These are phyloP conservation scores for Apoda limacodes DNA, from an alignment of 2,888 invertebrate species.

Conservation along the genomic window DNA sequence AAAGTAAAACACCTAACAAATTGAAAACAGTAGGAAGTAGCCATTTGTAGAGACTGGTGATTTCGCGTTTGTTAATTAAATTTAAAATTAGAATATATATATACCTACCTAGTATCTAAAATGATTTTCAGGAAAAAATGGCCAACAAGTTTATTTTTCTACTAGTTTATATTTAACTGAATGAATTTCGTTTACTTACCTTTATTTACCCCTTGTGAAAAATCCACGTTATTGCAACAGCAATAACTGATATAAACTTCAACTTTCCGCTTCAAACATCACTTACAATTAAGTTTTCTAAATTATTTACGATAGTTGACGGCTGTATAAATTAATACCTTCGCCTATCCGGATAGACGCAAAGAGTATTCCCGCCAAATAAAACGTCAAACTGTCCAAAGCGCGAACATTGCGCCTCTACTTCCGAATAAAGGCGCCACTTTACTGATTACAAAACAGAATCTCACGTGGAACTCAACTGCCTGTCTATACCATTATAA, in stretches of 20 bases:
- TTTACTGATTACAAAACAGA: slow-evolving; percentile 66
- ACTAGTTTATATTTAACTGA: too few species aligned
- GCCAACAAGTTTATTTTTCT: too few species aligned
- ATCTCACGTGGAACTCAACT: slow-evolving; percentile 61
- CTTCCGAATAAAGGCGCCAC: slow-evolving; percentile 59
- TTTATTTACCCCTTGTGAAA: slow-evolving; percentile 27
- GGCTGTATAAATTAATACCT: slow-evolving; percentile 27
- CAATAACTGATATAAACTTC: slow-evolving; percentile 57
- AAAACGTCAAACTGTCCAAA: slow-evolving; percentile 63
- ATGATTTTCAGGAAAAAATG: too few species aligned
- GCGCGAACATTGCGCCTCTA: slow-evolving; percentile 56
- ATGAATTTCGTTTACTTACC: slow-evolving; percentile 34
- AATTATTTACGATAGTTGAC: slow-evolving; percentile 34
- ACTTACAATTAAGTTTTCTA: slow-evolving; percentile 30
- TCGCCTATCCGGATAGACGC: slow-evolving; percentile 32
- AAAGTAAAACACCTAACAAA: too few species aligned
- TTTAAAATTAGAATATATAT: too few species aligned
- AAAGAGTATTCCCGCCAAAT: slow-evolving; percentile 55
- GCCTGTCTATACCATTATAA: slow-evolving; percentile 52
- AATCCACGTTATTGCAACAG: slow-evolving; percentile 62
- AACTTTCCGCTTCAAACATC: slow-evolving; percentile 50
- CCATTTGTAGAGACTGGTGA: too few species aligned
- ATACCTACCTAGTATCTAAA: too few species aligned
- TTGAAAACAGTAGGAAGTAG: too few species aligned
- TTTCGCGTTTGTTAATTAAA: too few species aligned